Evolutionary conservation across 2,113 vertebrate species (phyloP).

Genomic region (Alexandromys fortis): DNA sequence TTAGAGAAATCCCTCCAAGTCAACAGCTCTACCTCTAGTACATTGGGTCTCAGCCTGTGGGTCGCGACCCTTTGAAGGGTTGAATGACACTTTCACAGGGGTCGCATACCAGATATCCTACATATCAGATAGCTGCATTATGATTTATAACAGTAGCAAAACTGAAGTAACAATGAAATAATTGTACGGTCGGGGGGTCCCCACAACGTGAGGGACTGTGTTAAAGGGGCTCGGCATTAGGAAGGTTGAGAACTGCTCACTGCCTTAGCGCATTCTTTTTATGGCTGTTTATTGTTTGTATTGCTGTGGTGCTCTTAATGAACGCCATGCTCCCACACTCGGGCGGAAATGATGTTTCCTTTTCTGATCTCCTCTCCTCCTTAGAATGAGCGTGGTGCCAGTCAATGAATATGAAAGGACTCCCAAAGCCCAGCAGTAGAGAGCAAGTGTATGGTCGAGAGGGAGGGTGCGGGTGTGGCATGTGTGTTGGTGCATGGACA

Average conservation of each 20-base stretch:
- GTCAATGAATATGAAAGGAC: neutral
- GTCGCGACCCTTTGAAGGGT: neutral
- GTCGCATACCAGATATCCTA: neutral
- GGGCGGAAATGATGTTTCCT: neutral
- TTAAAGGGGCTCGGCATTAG: neutral
- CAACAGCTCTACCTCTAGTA: neutral
- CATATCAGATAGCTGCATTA: neutral
- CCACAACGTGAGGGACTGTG: no score
- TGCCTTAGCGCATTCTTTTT: neutral
- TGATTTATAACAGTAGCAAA: neutral
- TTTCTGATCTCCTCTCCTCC: neutral
- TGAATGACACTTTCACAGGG: neutral
- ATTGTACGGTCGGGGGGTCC: neutral
- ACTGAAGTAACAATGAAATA: neutral
- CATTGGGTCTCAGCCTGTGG: neutral
- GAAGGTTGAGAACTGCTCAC: neutral
- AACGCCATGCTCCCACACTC: neutral
- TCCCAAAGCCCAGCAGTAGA: neutral
- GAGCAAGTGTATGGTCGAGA: neutral
- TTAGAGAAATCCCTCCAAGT: neutral
- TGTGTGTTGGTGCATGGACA: neutral
- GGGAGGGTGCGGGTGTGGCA: neutral
- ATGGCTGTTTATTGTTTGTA: conserved; percentile 3
- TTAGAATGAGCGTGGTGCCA: neutral
- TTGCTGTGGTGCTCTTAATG: neutral